Percentiles rank a stretch among this genome's conserved stretches.
Conservation (phyloP, 1,140 invertebrate species). For the Triops longicaudatus region DNA sequence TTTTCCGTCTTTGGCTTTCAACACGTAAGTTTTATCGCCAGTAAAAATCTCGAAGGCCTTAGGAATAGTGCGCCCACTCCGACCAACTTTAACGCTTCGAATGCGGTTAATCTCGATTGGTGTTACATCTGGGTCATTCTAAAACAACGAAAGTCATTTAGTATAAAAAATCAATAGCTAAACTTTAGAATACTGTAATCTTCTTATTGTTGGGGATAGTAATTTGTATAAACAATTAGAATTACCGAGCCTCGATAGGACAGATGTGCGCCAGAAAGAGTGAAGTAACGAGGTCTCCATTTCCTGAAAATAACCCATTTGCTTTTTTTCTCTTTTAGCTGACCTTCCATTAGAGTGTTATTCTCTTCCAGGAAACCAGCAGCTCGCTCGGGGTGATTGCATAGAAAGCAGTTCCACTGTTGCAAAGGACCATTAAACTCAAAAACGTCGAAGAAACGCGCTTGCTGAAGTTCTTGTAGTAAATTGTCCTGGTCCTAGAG, state of each 20-base stretch:
- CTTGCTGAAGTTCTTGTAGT: slow-evolving; percentile 72
- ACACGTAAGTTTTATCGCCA: slow-evolving; percentile 76
- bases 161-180: neutral
- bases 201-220: neutral
- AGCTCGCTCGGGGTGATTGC: slow-evolving; percentile 81
- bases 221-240: slow-evolving; percentile 16
- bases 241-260: slow-evolving; percentile 75
- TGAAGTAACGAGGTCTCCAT: slow-evolving; percentile 89
- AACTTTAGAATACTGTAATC: neutral
- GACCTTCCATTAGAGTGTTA: slow-evolving; percentile 71
- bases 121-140: slow-evolving; percentile 42
- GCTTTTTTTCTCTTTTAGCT: slow-evolving; percentile 90
- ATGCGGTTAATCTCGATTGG: slow-evolving; percentile 82
- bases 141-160: slow-evolving; percentile 40
- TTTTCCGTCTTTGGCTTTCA: slow-evolving; percentile 89
- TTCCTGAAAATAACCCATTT: slow-evolving; percentile 80
- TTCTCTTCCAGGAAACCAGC: slow-evolving; percentile 64
- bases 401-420: slow-evolving; percentile 79
- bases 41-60: slow-evolving; percentile 96
- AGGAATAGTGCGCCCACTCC: slow-evolving; percentile 76
- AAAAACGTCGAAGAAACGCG: slow-evolving; percentile 86
- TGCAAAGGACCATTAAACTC: slow-evolving; percentile 55
- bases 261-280: slow-evolving; percentile 79
- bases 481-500: slow-evolving; percentile 71
- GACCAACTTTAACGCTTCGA: slow-evolving; percentile 77